phyloP scores from a whole-genome alignment of 2,888 invertebrate species.

The Chrysotoxum bicinctum region DNA sequence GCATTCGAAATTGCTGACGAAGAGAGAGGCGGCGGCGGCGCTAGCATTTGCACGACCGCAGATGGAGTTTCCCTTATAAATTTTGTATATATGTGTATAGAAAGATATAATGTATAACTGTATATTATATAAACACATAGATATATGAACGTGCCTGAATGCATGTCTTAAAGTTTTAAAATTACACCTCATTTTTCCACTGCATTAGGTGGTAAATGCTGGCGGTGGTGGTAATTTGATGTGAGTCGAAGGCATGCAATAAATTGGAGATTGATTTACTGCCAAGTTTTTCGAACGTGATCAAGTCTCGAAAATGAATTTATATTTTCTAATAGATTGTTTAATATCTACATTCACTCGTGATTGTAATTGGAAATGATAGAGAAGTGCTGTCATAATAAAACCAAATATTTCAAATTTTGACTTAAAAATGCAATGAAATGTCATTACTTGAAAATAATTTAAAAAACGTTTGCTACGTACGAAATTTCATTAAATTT shows the following conservation, averaged over 20 bases:
- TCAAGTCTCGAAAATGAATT: slow-evolving; percentile 3
- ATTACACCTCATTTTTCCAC: slow-evolving; percentile 55
- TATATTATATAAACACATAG: not conserved
- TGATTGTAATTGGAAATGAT: not conserved
- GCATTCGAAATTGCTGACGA: slow-evolving; percentile 52
- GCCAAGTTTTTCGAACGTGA: slow-evolving; percentile 25
- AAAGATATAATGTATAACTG: not conserved
- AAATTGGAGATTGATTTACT: slow-evolving; percentile 41
- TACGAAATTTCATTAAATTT: too few species aligned
- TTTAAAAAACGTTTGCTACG: too few species aligned
- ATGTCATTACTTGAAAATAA: not conserved
- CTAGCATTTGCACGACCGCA: slow-evolving; percentile 55
- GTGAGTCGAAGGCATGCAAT: slow-evolving; percentile 39
- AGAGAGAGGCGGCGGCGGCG: not conserved
- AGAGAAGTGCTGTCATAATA: not conserved
- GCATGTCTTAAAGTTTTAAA: slow-evolving; percentile 19
- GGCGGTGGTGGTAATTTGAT: slow-evolving; percentile 8
- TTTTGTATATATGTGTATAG: slow-evolving; percentile 5
- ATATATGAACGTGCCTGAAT: slow-evolving; percentile 3
- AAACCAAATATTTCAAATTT: not conserved
- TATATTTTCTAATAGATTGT: slow-evolving; percentile 7
- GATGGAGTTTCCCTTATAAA: slow-evolving; percentile 40
- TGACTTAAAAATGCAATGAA: not conserved
- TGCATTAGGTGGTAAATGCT: slow-evolving; percentile 57
- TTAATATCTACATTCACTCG: not conserved